phyloP scores from a whole-genome alignment of 2,888 invertebrate species.

The Chironomus riparius region DNA sequence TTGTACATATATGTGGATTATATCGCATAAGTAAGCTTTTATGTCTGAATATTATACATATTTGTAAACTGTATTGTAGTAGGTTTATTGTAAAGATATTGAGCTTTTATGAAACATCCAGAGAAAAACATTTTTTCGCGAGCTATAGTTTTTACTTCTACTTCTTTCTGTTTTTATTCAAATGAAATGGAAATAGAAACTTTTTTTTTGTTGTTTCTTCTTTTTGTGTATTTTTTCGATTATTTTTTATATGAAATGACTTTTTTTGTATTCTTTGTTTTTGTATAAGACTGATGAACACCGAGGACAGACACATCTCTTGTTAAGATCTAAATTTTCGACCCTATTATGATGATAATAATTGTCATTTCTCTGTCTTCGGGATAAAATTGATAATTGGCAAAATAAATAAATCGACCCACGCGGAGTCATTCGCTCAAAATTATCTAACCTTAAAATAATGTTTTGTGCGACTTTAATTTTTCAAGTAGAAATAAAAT shows the following conservation, averaged over 20 bases:
- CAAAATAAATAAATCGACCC: too few species aligned
- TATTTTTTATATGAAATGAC: too few species aligned
- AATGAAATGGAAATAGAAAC: neutral
- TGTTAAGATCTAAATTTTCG: too few species aligned
- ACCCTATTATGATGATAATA: too few species aligned
- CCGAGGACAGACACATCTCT: too few species aligned
- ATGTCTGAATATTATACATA: neutral
- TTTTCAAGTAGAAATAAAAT: slow-evolving; percentile 23
- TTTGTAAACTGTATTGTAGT: neutral
- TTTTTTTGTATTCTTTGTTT: too few species aligned
- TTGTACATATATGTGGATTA: neutral
- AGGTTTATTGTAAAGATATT: neutral
- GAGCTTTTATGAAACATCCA: slow-evolving; percentile 14
- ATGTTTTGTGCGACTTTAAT: neutral
- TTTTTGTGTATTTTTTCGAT: neutral
- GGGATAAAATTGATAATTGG: too few species aligned
- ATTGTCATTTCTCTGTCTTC: too few species aligned
- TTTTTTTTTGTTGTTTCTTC: neutral
- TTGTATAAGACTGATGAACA: too few species aligned
- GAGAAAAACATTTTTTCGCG: slow-evolving; percentile 19
- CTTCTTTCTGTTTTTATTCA: neutral
- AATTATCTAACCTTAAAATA: neutral
- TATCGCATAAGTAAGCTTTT: neutral
- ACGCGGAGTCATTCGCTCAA: too few species aligned
- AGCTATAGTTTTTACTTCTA: neutral